Evolutionary conservation across 2,797 vertebrate genomes (phyloP), one percentile per base, ranked within the genome.

Genomic region (Gymnoscopelus microlampas): DNA sequence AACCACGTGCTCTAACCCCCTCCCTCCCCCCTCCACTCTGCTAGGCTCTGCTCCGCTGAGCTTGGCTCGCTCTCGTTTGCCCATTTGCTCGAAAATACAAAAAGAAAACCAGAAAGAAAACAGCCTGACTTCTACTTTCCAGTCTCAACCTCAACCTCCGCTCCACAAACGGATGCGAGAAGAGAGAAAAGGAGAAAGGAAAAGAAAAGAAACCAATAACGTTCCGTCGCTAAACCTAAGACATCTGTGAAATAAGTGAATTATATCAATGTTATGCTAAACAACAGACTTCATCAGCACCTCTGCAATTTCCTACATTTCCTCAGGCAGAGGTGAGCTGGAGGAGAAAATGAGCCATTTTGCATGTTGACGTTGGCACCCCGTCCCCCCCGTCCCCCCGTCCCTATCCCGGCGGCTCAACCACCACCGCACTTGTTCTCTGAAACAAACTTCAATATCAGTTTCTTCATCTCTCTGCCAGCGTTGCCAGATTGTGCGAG

Each of bases 121-220:
- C 68, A 76, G 76, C 73, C 19, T 73, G 70, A 82, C 69, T 68
- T 80, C n/a, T 61, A 68, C n/a, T 26, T 68, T 73, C 63, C 47
- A 24, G 44, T 50, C 60, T 53, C 47, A 48, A 35, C 51, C 29
- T 35, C 13, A 6, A 13, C 14, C 54, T 68, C 44, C 32, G 53
- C 29, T 51, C 24, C 24, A 19, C 15, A 73, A 55, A 39, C 2
- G 11, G 44, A 58, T 72, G 54, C 53, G 60, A 73, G 47, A 50
- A 59, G 65, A 68, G 32, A 4, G 59, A 60, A 66, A 70, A n/a
- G 56, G 3, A 26, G 12, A 44, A 8, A 14, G 54, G 57, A 62
- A 57, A 39, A n/a, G 29, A 78, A 74, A 73, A 8, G 65, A 67
- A 64, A 74, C 2, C 3, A 32, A 39, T 44, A 69, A 80, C 74